Base-by-base conservation (phyloP, 2,113 vertebrate species). In the Sinosuthora webbiana region DNA sequence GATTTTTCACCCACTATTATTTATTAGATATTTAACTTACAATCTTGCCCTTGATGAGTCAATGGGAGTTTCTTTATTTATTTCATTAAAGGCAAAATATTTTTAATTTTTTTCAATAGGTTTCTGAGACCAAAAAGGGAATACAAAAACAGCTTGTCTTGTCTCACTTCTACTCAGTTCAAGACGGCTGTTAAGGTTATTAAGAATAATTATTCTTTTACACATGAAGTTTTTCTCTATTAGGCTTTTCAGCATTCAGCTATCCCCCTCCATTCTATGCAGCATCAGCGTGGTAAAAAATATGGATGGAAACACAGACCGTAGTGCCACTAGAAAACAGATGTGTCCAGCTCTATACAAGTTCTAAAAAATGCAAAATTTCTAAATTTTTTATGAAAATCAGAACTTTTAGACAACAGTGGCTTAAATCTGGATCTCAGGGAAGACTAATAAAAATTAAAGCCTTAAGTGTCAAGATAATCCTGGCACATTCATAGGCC, bases 281-380 rank as follows among this genome's bases (percentile, higher is more conserved):
- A 74, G 53, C 10, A 56, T 8, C 4, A n/a, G 3, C 7, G 5
- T 31, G 21, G 9, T 10, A 37, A 83, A 79, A 82, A 90, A 42
- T 3, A 47, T 1, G 3, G 1, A 5, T 47, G 12, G 4, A 16
- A 88, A 56, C 10, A 44, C 1, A 0, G 25, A 47, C 13, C 18
- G 42, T 3, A 80, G 6, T 30, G 24, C 7, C 17, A 41, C 60
- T 49, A 42, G 22, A 41, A 94, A 87, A 68, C 14, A 69, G 10
- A 44, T 5, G 2, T 44, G 28, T 52, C 15, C n/a, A 59, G 12
- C 4, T 4, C 7, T 44, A 8, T 5, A 49, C 4, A 25, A 52
- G 39, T 67, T 47, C 27, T n/a, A 71, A 80, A 24, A 71, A 39
- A 39, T 15, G 7, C 3, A 65, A 47, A 49, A 49, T 49, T 62